These are phyloP conservation scores for Corythoichthys haematopterus DNA, from an alignment of 2,113 vertebrate genomes.

Conservation along the genomic window DNA sequence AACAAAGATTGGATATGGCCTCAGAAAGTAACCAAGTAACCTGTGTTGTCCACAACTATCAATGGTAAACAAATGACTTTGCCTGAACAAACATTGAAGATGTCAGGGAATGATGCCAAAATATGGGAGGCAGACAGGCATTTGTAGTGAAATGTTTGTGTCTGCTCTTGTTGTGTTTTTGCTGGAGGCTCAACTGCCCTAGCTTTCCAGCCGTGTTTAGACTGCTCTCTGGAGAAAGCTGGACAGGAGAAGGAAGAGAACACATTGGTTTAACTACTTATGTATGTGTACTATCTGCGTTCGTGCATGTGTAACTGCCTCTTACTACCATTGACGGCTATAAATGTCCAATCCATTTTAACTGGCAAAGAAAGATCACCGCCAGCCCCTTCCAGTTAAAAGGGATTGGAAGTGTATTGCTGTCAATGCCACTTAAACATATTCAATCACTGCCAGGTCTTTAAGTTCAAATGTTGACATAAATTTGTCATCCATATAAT, in stretches of 20 bases:
- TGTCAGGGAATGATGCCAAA: background rate
- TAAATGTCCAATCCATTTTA: no score
- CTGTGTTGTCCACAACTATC: background rate
- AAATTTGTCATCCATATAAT: no score
- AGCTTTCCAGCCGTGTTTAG: slow-evolving; percentile 43
- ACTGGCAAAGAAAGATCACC: no score
- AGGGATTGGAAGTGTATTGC: no score
- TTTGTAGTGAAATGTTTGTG: slow-evolving; percentile 35
- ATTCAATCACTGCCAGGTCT: no score
- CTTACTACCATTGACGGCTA: no score
- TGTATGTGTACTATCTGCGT: background rate
- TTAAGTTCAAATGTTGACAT: no score
- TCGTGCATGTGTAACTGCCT: no score
- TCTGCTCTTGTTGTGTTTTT: slow-evolving; percentile 49
- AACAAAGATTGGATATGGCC: background rate
- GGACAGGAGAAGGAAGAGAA: slow-evolving; percentile 33
- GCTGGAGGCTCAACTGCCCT: slow-evolving; percentile 41
- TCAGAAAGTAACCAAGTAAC: background rate
- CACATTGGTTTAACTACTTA: slow-evolving; percentile 8
- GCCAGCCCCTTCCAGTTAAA: no score
- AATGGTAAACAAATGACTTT: background rate
- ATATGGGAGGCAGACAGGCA: slow-evolving; percentile 15
- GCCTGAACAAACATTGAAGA: slow-evolving; percentile 11
- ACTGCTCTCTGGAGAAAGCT: slow-evolving; percentile 38
- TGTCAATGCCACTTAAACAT: no score